These are phyloP conservation scores for Cyclophora punctaria DNA, from an alignment of 2,888 invertebrate species.

Conservation along the genomic window DNA sequence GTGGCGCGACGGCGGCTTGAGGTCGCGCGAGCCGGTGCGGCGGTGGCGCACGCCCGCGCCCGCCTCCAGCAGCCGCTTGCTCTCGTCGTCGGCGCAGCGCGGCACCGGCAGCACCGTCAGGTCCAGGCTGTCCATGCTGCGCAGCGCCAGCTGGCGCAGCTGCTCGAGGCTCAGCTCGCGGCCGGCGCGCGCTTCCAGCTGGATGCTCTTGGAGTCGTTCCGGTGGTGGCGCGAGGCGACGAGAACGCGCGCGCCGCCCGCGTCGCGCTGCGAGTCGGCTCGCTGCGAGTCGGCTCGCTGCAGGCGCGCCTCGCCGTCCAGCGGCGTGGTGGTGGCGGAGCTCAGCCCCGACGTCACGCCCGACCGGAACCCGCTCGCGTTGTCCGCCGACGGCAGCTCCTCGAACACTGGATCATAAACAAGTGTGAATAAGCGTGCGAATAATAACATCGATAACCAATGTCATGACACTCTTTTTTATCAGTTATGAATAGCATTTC, in stretches of 20 bases:
- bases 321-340: constrained; percentile 54
- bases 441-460: too few relatives aligned
- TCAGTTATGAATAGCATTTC: too few relatives aligned
- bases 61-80: constrained; percentile 56
- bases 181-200: constrained; percentile 60
- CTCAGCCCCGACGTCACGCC: constrained; percentile 56
- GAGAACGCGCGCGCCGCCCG: constrained; percentile 54
- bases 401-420: constrained; percentile 78
- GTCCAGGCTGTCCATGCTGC: constrained; percentile 66
- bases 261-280: constrained; percentile 33
- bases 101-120: constrained; percentile 53
- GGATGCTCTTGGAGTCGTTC: constrained; percentile 79
- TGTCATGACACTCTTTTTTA: too few relatives aligned
- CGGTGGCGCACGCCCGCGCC: constrained; percentile 64
- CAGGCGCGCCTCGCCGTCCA: constrained; percentile 38
- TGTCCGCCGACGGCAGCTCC: constrained; percentile 77
- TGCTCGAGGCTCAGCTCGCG: constrained; percentile 64
- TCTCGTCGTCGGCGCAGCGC: constrained; percentile 59
- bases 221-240: constrained; percentile 74
- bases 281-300: constrained; percentile 63
- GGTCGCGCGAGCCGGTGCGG: constrained; percentile 76
- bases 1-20: constrained; percentile 49
- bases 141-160: constrained; percentile 60
- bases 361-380: constrained; percentile 65
- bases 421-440: neutral